Base-by-base conservation (phyloP, 2,797 vertebrate species). In the Micropoecilia bifurca region DNA sequence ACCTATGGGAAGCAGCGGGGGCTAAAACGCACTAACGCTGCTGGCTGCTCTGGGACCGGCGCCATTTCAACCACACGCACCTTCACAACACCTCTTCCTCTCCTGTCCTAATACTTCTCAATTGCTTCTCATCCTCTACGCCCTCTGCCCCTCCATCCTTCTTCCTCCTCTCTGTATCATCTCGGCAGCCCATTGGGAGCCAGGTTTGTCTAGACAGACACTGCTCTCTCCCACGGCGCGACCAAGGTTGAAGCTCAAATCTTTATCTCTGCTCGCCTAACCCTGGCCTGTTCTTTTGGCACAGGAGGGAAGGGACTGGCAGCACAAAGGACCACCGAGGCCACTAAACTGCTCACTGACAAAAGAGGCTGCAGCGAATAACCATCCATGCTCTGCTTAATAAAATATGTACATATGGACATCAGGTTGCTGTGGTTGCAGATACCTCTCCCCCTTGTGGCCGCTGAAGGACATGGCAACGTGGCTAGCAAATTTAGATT, bases 161-260 rank as follows among this genome's bases (percentile, higher is more conserved):
- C 89, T 87, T 88, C 86, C 87, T 90, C 76, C 80, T 90, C 87
- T 89, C 89, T 89, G 46, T 86, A 89, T 91, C 88, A 92, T 91
- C 88, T 87, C 63, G 0, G 76, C 81, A 71, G 87, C 92, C 93
- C 89, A 82, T 83, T 73, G 93, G 92, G 93, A 95, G 88, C 82
- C 71, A 1, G 76, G 88, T 85, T 92, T 85, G 92, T 93, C 92
- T 93, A 92, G 93, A 92, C 92, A 90, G 87, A 88, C 89, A 80
- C 80, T 16, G 69, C 72, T 87, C 87, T 92, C 87, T 92, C 92
- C 92, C 93, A 91, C 74, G 80, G 91, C 79, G 88, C 80, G 77
- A 78, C 90, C 91, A 90, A 90, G 92, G 92, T 92, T 93, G 90
- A 92, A 88, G 84, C 90, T 85, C 85, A 88, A 83, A 85, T 90